phyloP scores from a whole-genome alignment of 2,113 vertebrate species.

The Hippocampus guttulatus region DNA sequence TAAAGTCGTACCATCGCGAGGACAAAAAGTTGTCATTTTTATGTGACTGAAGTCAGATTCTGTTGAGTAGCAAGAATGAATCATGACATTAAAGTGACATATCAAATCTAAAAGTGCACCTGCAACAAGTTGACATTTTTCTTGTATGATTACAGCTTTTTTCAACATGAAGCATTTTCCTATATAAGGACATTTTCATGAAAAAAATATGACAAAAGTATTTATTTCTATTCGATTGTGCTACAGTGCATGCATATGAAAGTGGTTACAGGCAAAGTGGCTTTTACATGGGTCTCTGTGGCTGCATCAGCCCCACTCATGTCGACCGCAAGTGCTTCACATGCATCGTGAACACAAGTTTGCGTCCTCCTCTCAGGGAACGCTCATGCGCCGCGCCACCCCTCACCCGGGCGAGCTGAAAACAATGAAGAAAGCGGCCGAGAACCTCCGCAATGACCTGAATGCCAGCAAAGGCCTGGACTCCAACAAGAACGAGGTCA shows the following conservation, averaged over 20 bases:
- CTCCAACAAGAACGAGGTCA: conserved; percentile 99
- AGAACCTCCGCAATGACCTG: conserved; percentile 94
- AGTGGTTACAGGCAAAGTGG: not conserved
- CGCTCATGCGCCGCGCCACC: conserved; percentile 87
- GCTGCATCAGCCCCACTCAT: not conserved
- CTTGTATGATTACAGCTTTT: not conserved
- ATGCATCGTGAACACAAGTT: conserved; percentile 6
- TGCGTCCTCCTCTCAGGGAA: conserved; percentile 65
- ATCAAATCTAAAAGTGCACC: not conserved
- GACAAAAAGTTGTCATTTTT: not conserved
- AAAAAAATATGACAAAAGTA: not conserved
- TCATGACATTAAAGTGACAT: not conserved
- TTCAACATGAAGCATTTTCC: not conserved
- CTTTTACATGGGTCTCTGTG: too few species aligned
- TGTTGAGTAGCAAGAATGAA: not conserved
- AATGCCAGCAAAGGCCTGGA: conserved; percentile 97
- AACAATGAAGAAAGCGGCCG: conserved; percentile 92
- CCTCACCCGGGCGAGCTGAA: conserved; percentile 95
- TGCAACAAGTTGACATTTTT: not conserved
- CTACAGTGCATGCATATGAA: not conserved
- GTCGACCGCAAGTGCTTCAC: not conserved
- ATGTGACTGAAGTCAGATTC: not conserved
- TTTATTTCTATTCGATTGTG: not conserved
- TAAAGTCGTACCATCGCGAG: not conserved
- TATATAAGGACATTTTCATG: too few species aligned